These are phyloP conservation scores for Ascidia mentula DNA, from an alignment of 23 tunicate genomes.

Conservation along the genomic window DNA sequence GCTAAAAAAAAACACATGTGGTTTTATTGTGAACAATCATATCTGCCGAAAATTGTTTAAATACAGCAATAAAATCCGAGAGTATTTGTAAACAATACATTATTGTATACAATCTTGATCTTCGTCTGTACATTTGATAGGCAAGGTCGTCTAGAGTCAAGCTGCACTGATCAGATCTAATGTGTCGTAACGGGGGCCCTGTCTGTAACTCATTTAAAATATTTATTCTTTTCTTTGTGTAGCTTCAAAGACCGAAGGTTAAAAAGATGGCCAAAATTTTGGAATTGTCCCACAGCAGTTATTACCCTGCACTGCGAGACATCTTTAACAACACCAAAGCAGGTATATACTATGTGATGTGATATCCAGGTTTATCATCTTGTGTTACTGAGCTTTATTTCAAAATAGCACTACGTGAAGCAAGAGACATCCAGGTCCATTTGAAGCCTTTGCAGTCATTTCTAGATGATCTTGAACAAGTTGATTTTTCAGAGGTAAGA, in stretches of 20 bases:
- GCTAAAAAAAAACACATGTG: too few species aligned
- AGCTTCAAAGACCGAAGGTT: constrained; percentile 65
- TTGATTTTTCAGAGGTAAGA: constrained; percentile 79
- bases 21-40: too few species aligned
- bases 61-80: too few species aligned
- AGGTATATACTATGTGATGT: too few species aligned
- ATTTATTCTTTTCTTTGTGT: neutral
- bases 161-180: too few species aligned
- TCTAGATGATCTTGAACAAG: constrained; percentile 89
- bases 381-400: neutral
- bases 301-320: constrained; percentile 79
- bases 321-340: constrained; percentile 61
- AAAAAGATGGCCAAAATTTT: constrained; percentile 81
- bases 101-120: too few species aligned
- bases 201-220: too few species aligned
- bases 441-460: constrained; percentile 63
- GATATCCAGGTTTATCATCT: neutral
- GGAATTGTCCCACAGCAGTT: constrained; percentile 70
- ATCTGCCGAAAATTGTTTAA: too few species aligned
- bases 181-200: too few species aligned
- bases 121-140: too few species aligned
- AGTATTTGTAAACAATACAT: too few species aligned
- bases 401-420: constrained; percentile 81
- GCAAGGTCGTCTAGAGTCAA: too few species aligned
- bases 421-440: constrained; percentile 85